Base-by-base conservation (phyloP, 2,113 vertebrate genomes). In the Xiphophorus maculatus region DNA sequence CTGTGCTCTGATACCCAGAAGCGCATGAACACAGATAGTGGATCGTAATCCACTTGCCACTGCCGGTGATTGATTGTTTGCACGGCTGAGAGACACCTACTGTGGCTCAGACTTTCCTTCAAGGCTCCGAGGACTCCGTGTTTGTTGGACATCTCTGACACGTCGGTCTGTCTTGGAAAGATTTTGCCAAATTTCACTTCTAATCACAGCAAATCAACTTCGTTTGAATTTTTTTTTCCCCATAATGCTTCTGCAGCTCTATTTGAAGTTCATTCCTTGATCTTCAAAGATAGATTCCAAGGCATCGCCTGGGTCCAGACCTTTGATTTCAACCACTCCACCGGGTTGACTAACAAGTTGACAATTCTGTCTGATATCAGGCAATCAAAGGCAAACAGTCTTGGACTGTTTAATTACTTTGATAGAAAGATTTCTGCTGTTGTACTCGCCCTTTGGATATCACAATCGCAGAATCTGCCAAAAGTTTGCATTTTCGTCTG, bases 1-100 rank as follows among this genome's bases (percentile, higher is more conserved):
- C 79, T 87, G 73, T 76, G 70, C 72, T 63, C 51, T 71, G 22
- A 32, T 81, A 84, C 85, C 79, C 84, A 87, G 73, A 81, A 90
- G 82, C 78, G 67, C 83, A 86, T 78, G 74, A 74, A 84, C 87
- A 87, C 81, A 86, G 79, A 89, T 83, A 90, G 90, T 60, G 74
- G 79, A 76, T 79, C 35, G 30, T 90, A 93, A 94, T 92, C 90
- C 88, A 92, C 87, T 89, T 83, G 71, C 87, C 76, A 80, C 82
- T 48, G 63, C 77, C 60, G 1, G 80, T 91, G 91, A 93, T 90
- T 90, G 91, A 93, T 92, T 90, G 91, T 90, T 88, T 89, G 87
- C 81, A 81, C 81, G 84, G 85, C 71, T 65, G 71, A 32, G 77
- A 87, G 85, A 73, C 71, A 79, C 67, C 62, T 68, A 17, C 74